Evolutionary conservation across 2,888 invertebrate species (phyloP), one percentile per base, ranked within the genome.

Genomic region (Nineta flava): DNA sequence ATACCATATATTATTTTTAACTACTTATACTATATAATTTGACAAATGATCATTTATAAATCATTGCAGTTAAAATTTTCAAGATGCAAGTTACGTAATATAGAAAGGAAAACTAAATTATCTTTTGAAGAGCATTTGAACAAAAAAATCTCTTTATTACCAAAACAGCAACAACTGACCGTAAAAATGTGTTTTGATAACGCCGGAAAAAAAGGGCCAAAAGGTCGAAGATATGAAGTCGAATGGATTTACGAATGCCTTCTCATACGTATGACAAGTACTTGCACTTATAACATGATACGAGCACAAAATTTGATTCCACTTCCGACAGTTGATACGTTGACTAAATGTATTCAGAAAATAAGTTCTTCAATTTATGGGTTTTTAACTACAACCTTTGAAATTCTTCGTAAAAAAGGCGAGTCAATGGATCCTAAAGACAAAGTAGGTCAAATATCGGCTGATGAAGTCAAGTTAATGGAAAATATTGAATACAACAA

Each of bases 401-500:
- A 46, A n/a, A 12, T 45, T 38, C 21, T 57, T 3, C 21, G 51
- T 45, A 49, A 51, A 21, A 56, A 55, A 51, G 44, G 47, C 15
- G 16, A 34, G 16, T 19, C 26, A 15, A 54, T 57, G 54, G 31
- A 46, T 3, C 13, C 17, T 9, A 42, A 41, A 13, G 51, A 53
- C 17, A 51, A 48, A 51, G 17, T 49, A 50, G 57, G 56, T 46
- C 47, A 47, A 42, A 17, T 58, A 1, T 42, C 57, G 31, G 45
- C 55, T 2, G 58, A 58, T 51, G 59, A 59, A 50, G 57, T 58
- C 50, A 55, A 55, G 50, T 32, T 58, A 9, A 52, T 49, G 17
- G 54, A 56, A 53, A 50, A 19, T 15, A 41, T 57, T 9, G 13
- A 35, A 13, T 57, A 57, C 43, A 53, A 59, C 42, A 44, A 43